phyloP scores from a whole-genome alignment of 2,113 vertebrate genomes.

The Rhabdomys dilectus region DNA sequence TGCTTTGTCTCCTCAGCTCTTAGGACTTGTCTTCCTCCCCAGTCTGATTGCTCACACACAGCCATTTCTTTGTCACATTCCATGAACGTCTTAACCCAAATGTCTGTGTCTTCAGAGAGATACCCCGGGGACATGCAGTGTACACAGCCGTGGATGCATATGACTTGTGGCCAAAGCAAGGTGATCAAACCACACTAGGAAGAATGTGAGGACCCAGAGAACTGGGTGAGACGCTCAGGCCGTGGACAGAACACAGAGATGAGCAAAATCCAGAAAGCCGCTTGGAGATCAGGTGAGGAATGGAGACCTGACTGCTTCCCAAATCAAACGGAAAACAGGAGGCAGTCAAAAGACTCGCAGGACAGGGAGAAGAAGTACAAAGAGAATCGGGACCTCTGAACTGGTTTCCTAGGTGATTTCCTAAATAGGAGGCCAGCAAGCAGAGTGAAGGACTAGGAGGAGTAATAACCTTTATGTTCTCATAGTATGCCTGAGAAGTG shows the following conservation, averaged over 20 bases:
- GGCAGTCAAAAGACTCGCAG: background rate
- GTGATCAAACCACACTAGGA: background rate
- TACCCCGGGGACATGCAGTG: background rate
- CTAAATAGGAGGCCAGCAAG: background rate
- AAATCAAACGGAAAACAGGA: background rate
- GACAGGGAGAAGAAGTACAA: background rate
- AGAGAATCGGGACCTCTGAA: background rate
- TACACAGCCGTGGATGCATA: background rate
- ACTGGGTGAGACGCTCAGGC: slow-evolving; percentile 47
- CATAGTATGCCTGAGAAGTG: background rate
- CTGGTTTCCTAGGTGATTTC: background rate
- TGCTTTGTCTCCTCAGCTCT: background rate
- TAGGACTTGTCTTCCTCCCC: background rate
- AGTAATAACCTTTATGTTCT: background rate
- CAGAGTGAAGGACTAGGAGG: rapidly evolving
- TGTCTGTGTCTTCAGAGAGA: slow-evolving; percentile 49
- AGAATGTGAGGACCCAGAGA: background rate
- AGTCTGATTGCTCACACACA: background rate
- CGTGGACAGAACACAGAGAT: slow-evolving; percentile 44
- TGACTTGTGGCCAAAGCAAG: background rate
- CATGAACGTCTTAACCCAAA: background rate
- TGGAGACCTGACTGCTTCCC: background rate
- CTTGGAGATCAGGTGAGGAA: slow-evolving; percentile 64
- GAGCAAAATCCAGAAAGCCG: slow-evolving; percentile 63
- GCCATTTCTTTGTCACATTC: background rate